A percentile compares a stretch with the other conserved stretches of the same genome.
Conservation (phyloP, 2,113 vertebrate species). For the Sphaerodactylus townsendi region DNA sequence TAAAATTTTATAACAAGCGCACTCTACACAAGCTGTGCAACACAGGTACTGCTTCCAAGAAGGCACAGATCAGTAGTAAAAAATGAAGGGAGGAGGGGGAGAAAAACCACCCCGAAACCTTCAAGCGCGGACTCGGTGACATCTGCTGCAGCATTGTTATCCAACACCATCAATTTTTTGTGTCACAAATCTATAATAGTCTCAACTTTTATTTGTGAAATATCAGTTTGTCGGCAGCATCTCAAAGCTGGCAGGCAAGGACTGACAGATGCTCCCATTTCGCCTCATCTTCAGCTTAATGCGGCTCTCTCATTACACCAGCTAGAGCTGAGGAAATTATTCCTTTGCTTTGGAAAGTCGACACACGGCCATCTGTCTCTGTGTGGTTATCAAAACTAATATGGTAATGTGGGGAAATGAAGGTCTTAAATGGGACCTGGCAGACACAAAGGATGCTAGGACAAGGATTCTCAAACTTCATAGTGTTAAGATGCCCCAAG, state of each 20-base stretch:
- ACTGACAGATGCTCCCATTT: slow-evolving; percentile 81
- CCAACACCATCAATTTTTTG: slow-evolving; percentile 76
- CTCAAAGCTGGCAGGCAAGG: slow-evolving; percentile 74
- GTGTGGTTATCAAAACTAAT: slow-evolving; percentile 80
- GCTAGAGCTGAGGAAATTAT: slow-evolving; percentile 78
- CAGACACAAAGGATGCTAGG: slow-evolving; percentile 34
- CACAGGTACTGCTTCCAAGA: slow-evolving; percentile 74
- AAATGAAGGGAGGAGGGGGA: not conserved
- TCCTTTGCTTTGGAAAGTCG: slow-evolving; percentile 79
- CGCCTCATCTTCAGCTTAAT: slow-evolving; percentile 81
- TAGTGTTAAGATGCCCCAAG: not conserved
- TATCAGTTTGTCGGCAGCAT: slow-evolving; percentile 77
- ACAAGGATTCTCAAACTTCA: not conserved
- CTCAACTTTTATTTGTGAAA: slow-evolving; percentile 78
- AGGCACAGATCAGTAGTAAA: slow-evolving; percentile 75
- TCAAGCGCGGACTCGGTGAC: slow-evolving; percentile 76
- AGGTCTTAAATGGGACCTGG: slow-evolving; percentile 63
- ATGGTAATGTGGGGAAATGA: slow-evolving; percentile 68
- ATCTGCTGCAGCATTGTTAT: slow-evolving; percentile 83
- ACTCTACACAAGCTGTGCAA: slow-evolving; percentile 76
- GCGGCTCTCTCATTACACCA: slow-evolving; percentile 76
- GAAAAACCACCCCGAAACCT: slow-evolving; percentile 49
- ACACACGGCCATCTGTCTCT: slow-evolving; percentile 84
- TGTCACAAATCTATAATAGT: slow-evolving; percentile 76
- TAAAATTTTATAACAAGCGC: slow-evolving; percentile 79